Conservation (phyloP, 1,140 invertebrate genomes). For the Tribolium madens region DNA sequence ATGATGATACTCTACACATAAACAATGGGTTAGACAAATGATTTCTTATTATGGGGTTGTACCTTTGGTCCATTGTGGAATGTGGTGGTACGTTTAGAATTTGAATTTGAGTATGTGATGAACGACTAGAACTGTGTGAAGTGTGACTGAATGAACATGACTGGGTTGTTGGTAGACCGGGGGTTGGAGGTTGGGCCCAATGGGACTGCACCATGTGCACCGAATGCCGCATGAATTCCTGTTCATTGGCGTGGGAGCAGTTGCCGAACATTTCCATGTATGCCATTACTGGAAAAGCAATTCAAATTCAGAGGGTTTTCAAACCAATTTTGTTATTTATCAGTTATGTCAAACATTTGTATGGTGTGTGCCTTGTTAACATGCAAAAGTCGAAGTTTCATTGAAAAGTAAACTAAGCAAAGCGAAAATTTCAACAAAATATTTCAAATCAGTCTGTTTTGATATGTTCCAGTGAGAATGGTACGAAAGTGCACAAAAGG, state of each 20-base stretch:
- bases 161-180: slow-evolving; percentile 68
- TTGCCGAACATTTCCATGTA: slow-evolving; percentile 96
- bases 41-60: not conserved
- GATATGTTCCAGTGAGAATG: no score
- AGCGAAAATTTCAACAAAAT: no score
- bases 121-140: slow-evolving; percentile 60
- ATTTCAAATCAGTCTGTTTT: no score
- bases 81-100: slow-evolving; percentile 65
- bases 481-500: no score
- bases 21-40: not conserved
- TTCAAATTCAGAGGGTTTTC: not conserved
- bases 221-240: slow-evolving; percentile 85
- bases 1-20: slow-evolving; percentile 56
- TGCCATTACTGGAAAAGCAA: slow-evolving; percentile 83
- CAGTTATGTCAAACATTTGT: no score
- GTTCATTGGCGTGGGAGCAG: slow-evolving; percentile 80
- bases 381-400: not conserved
- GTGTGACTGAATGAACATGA: slow-evolving; percentile 71
- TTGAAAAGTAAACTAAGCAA: no score
- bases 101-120: slow-evolving; percentile 59
- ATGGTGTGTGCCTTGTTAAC: not conserved
- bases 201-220: slow-evolving; percentile 78
- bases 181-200: slow-evolving; percentile 70
- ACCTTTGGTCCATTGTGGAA: slow-evolving; percentile 53
- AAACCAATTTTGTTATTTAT: not conserved